Conservation (phyloP, 2,113 vertebrate species). For the Columbina picui region DNA sequence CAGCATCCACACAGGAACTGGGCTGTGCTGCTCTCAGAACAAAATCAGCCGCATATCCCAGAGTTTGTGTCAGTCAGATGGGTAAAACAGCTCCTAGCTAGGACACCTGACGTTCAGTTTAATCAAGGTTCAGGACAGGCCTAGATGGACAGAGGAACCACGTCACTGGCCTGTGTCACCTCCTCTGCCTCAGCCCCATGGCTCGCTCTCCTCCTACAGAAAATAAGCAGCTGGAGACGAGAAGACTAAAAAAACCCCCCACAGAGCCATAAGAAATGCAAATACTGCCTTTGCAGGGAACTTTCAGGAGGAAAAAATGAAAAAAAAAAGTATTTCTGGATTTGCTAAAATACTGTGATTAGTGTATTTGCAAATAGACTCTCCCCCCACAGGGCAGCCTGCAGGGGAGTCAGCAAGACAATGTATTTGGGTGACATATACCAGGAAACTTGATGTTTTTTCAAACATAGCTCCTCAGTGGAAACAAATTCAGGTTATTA, state of each 20-base stretch:
- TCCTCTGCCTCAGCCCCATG: not conserved
- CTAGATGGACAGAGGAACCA: not conserved
- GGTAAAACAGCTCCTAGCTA: not conserved
- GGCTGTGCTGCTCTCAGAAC: not conserved
- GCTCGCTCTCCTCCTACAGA: not conserved
- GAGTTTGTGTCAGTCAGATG: not conserved
- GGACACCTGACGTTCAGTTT: rapidly evolving
- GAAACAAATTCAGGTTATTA: not conserved
- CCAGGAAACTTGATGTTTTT: not conserved
- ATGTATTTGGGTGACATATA: not conserved
- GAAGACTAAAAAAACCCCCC: not conserved
- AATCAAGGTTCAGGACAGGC: not conserved
- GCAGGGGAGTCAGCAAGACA: not conserved
- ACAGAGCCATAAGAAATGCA: not conserved
- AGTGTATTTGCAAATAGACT: not conserved
- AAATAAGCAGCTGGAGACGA: not conserved
- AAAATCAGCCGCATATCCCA: not conserved
- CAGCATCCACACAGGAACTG: rapidly evolving
- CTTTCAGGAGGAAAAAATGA: not conserved
- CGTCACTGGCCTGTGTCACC: not conserved
- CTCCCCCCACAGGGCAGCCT: not conserved
- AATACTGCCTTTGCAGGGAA: not conserved
- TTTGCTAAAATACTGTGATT: not conserved
- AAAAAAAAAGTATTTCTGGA: not conserved
- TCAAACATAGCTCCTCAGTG: not conserved